Evolutionary conservation across 2,888 invertebrate species (phyloP), one percentile per base, ranked within the genome.

Genomic region (Mellilla xanthometata): DNA sequence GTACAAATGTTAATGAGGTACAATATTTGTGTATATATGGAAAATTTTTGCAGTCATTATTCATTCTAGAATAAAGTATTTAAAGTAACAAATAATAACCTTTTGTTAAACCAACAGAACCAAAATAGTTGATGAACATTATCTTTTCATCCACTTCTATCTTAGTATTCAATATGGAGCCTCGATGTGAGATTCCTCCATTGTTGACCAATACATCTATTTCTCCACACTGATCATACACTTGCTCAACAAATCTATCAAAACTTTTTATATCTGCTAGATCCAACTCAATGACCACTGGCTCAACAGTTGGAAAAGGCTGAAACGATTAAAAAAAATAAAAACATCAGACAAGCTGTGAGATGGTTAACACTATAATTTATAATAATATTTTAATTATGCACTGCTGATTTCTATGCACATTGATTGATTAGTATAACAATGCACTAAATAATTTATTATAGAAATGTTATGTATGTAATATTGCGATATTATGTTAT

Each of bases 61-160:
- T 19, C 6, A 19, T 19, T 19, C 6, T 19, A 6, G 6, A 19
- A 19, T 19, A 19, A 6, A 19, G 15, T 6, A 19, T 5, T 19
- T 19, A 19, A 5, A 19, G 15, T 19, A 5, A 19, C 15, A n/a
- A n/a, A n/a, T n/a, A n/a, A n/a, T 19, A 88, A 96, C 97, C 96
- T 94, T 97, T 97, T 0, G 97, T 97, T 13, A 99, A 82, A 23
- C 95, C 95, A 40, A 98, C 93, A 55, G 97, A 93, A 9, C 98
- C 98, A 87, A 99, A 97, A 80, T 97, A 99, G 89, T 99, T 99
- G 4, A 97, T 94, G 24, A 93, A 85, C 98, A 99, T 98, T 29
- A 99, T 91, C 85, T 94, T 93, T 49, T 94, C 91, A 77, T 97
- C 95, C 6, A 98, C 96, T 71, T 96, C 94, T 26, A 96, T 78